Conservation (phyloP, 2,797 vertebrate genomes). For the Anniella stebbinsi region DNA sequence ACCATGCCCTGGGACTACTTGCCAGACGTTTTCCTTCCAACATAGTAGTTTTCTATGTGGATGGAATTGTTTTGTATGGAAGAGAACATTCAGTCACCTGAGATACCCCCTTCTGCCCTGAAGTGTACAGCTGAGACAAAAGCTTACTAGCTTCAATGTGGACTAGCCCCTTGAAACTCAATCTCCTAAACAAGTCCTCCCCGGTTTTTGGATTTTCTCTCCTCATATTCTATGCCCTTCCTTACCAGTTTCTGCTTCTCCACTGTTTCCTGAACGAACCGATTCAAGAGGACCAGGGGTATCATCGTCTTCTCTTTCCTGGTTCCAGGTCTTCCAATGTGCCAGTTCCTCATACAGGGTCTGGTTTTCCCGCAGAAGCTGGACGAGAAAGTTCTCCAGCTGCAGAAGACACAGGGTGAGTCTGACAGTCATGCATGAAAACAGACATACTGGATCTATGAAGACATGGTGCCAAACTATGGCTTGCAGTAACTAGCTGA, state of each 20-base stretch:
- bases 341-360: background rate
- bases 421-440: no score
- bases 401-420: background rate
- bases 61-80: no score
- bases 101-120: background rate
- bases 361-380: background rate
- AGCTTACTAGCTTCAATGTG: background rate
- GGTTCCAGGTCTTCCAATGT: background rate
- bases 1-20: no score
- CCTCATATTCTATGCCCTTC: no score
- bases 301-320: background rate
- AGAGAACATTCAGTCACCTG: no score
- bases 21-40: no score
- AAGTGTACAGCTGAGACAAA: background rate
- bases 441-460: background rate
- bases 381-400: background rate
- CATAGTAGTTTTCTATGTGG: no score
- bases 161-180: background rate
- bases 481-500: background rate
- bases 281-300: fast-evolving
- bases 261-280: background rate
- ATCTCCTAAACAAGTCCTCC: no score
- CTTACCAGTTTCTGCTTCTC: background rate
- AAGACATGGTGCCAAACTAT: background rate
- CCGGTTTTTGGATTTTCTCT: no score